Evolutionary conservation across 1,140 invertebrate species (phyloP).

Genomic region (Anoplolepis gracilipes): DNA sequence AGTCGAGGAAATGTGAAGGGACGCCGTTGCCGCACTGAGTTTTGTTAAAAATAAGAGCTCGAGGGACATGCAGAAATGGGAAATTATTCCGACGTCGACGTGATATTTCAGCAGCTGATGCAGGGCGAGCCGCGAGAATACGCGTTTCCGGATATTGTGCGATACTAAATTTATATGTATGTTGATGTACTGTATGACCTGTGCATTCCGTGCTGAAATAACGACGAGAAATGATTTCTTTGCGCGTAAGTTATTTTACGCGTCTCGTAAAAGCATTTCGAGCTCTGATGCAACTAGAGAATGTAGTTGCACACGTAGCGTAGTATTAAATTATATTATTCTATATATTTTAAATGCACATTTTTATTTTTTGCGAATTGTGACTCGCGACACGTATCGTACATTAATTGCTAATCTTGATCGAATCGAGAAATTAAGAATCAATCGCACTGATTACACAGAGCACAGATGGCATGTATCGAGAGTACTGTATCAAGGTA

Average conservation of each 20-base stretch:
- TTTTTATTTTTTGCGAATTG: background rate
- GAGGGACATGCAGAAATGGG: conserved; percentile 55
- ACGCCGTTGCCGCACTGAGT: conserved; percentile 39
- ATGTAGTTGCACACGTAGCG: too few relatives aligned
- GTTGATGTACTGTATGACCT: conserved; percentile 11
- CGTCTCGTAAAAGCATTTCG: background rate
- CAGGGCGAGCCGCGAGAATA: conserved; percentile 16
- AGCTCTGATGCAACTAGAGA: background rate
- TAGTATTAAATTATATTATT: background rate
- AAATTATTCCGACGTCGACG: conserved; percentile 58
- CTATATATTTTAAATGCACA: background rate
- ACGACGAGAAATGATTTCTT: conserved; percentile 8
- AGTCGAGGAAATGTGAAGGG: conserved; percentile 59
- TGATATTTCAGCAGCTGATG: conserved; percentile 51
- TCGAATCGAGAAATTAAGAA: background rate
- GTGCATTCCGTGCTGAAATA: background rate
- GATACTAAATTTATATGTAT: conserved; percentile 47
- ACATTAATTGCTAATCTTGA: background rate
- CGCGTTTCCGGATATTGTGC: conserved; percentile 29
- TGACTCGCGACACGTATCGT: background rate
- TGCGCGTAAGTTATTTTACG: background rate
- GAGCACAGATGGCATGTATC: background rate
- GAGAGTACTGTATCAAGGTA: too few relatives aligned
- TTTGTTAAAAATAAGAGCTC: conserved; percentile 63
- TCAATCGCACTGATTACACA: too few relatives aligned